Base-by-base conservation (phyloP, 1,140 invertebrate species). In the Andrena cerasifolii region DNA sequence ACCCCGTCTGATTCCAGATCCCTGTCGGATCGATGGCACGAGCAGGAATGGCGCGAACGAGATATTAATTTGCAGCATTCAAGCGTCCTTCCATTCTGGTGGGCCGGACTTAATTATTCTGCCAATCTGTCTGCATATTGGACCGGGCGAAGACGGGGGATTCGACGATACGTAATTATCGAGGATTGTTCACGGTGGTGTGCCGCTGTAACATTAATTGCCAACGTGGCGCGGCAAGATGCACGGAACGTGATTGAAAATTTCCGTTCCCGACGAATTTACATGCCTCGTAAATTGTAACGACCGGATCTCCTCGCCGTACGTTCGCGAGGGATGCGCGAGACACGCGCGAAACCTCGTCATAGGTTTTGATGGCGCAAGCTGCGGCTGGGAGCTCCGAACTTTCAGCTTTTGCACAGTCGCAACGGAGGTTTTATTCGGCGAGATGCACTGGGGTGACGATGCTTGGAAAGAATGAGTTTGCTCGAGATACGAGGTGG, bases 61-160 rank as follows among this genome's bases (percentile, higher is more conserved):
- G 78, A 85, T 84, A 85, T 85, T 85, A 85, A 85, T 85, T 84
- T 83, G 78, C 53, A 77, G 72, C 58, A 68, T 78, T 84, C 78
- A 67, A 56, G 59, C 78, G 63, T 78, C 40, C 72, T 76, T 58
- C 36, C 65, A 62, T 80, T 84, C 82, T 68, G 58, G 70, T 77
- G 78, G 78, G 36, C 28, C 63, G 63, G 63, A 77, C 51, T 84
- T 84, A 84, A 84, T 84, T 84, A 80, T 84, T 85, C 73, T 78
- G 82, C 77, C 78, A 80, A 84, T 84, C 81, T 84, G 78, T 67
- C 51, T 65, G 68, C 73, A 84, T 84, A 80, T 84, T 66, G 78
- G 79, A 67, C 82, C 43, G 31, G 43, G 47, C 40, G 62, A 53
- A 80, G 78, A 76, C 72, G 78, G 74, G 75, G 10, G 62, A 73